phyloP scores from a whole-genome alignment of 2,113 vertebrate species.

The Smithornis capensis region DNA sequence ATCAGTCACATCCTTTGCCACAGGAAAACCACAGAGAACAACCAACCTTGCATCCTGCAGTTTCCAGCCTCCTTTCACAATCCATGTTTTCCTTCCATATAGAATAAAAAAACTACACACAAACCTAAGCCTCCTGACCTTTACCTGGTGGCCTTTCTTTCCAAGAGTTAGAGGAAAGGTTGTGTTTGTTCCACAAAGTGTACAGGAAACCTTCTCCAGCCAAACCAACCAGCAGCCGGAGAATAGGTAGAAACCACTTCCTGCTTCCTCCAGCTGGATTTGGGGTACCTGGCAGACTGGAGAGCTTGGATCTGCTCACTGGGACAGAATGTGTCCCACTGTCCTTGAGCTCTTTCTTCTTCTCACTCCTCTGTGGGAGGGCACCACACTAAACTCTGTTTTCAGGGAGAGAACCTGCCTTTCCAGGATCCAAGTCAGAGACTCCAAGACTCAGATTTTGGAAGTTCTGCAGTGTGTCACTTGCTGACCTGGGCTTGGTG shows the following conservation, averaged over 20 bases:
- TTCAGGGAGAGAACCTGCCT: background rate
- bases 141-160: background rate
- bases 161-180: background rate
- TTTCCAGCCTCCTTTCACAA: background rate
- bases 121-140: background rate
- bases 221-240: background rate
- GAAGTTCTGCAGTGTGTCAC: background rate
- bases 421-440: background rate
- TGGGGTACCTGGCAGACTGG: background rate
- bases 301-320: background rate
- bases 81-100: background rate
- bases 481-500: background rate
- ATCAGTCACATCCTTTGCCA: slow-evolving; percentile 11
- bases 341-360: background rate
- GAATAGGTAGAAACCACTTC: background rate
- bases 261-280: background rate
- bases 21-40: background rate
- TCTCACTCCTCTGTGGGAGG: accelerated
- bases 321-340: accelerated
- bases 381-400: accelerated
- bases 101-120: background rate
- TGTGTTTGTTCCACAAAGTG: accelerated
- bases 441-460: background rate
- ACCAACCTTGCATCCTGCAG: background rate
- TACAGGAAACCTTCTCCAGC: background rate